Conservation (phyloP, 92 coral and sea anemone genomes). For the Bergia sp. region DNA sequence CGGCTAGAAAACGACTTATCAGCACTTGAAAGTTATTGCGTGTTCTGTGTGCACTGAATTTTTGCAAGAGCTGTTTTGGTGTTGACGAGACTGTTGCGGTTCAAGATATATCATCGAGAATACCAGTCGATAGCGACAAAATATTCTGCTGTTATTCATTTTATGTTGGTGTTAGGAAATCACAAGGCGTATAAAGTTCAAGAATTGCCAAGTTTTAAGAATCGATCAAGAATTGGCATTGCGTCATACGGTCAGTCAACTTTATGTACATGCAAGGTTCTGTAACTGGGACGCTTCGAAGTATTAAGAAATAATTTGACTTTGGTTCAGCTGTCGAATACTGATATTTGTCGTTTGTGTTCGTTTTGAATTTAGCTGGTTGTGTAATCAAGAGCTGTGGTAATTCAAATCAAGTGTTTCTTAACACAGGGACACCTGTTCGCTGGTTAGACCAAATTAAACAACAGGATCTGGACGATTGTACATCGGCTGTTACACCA, state of each 20-base stretch:
- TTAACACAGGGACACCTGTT: slow-evolving; percentile 10
- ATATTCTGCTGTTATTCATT: slow-evolving; percentile 21
- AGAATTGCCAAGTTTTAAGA: slow-evolving; percentile 8
- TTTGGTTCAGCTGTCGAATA: neutral
- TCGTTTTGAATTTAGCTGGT: slow-evolving; percentile 14
- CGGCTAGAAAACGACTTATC: slow-evolving; percentile 9
- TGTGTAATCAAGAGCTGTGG: slow-evolving; percentile 31
- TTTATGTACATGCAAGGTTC: slow-evolving; percentile 30
- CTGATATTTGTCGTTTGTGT: slow-evolving; percentile 3
- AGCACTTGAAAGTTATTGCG: neutral
- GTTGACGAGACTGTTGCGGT: neutral
- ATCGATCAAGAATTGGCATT: neutral
- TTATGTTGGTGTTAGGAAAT: slow-evolving; percentile 35
- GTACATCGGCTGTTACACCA: neutral
- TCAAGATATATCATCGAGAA: neutral
- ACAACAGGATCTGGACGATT: neutral
- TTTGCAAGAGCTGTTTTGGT: neutral
- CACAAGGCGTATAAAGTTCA: neutral
- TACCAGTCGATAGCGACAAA: neutral
- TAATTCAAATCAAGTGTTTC: neutral
- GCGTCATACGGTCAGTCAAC: neutral
- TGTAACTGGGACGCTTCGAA: neutral
- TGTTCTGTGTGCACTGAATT: neutral
- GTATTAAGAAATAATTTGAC: neutral
- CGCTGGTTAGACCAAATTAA: neutral